Percentiles rank a stretch among this genome's conserved stretches.
phyloP scores from a whole-genome alignment of 2,888 invertebrate genomes.

The Hydroisotoma schaefferi region DNA sequence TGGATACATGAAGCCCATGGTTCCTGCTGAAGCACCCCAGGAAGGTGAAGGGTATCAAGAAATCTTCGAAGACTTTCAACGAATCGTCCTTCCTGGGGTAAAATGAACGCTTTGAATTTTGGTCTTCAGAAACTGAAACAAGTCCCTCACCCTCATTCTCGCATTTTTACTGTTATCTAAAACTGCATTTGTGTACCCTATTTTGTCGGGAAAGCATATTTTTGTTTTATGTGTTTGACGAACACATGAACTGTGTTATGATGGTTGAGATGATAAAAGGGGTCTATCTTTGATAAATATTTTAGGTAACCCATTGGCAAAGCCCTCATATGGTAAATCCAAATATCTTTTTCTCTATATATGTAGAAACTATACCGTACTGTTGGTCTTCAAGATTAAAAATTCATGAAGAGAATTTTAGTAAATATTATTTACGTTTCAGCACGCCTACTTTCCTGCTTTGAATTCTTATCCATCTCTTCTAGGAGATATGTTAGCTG shows the following conservation, averaged over 20 bases:
- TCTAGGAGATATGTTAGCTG: slow-evolving; percentile 92
- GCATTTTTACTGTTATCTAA: too few relatives aligned
- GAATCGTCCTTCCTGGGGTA: slow-evolving; percentile 95
- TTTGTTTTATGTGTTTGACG: too few relatives aligned
- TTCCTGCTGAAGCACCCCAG: slow-evolving; percentile 82
- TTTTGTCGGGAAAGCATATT: too few relatives aligned
- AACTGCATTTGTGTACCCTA: too few relatives aligned
- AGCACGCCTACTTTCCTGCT: slow-evolving; percentile 96
- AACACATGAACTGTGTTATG: too few relatives aligned
- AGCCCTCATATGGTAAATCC: slow-evolving; percentile 73
- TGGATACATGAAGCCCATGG: slow-evolving; percentile 76
- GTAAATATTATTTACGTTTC: slow-evolving; percentile 4
- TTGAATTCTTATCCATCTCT: slow-evolving; percentile 90
- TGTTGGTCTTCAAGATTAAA: background rate
- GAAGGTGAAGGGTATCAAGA: slow-evolving; percentile 85
- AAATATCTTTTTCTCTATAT: too few relatives aligned
- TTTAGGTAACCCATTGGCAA: slow-evolving; percentile 84
- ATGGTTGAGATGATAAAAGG: too few relatives aligned
- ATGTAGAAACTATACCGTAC: background rate
- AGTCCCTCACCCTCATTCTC: background rate
- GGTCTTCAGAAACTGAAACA: background rate
- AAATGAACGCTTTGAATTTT: slow-evolving; percentile 42
- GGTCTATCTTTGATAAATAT: background rate
- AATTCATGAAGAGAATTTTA: background rate
- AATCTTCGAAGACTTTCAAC: slow-evolving; percentile 88